A percentile compares a stretch with the other conserved stretches of the same genome.
phyloP scores from a whole-genome alignment of 1,140 invertebrate genomes.

The Pararge aegeria region DNA sequence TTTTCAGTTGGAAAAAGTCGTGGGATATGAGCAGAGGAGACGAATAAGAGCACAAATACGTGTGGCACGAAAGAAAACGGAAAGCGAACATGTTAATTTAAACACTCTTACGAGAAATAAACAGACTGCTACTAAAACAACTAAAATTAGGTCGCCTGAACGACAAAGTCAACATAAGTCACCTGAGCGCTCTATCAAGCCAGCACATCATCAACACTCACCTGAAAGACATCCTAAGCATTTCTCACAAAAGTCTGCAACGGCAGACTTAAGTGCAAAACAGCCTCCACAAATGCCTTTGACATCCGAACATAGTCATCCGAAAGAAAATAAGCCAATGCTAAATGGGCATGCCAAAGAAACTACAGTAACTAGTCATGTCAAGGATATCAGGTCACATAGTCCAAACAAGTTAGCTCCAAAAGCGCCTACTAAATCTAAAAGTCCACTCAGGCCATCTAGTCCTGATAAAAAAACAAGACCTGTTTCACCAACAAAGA shows the following conservation, averaged over 20 bases:
- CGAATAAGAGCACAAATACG: slow-evolving; percentile 88
- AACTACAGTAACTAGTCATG: slow-evolving; percentile 21
- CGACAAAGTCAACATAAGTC: slow-evolving; percentile 32
- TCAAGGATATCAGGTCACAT: slow-evolving; percentile 37
- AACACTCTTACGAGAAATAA: slow-evolving; percentile 41
- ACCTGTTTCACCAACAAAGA: slow-evolving; percentile 55
- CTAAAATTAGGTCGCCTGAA: slow-evolving; percentile 51
- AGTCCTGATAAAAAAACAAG: slow-evolving; percentile 63
- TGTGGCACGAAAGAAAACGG: slow-evolving; percentile 82
- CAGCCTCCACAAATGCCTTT: slow-evolving; percentile 33
- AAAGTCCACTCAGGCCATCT: slow-evolving; percentile 46
- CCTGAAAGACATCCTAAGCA: slow-evolving; percentile 29
- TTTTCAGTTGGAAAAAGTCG: slow-evolving; percentile 86
- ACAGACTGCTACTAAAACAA: slow-evolving; percentile 34
- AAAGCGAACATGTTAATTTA: slow-evolving; percentile 42
- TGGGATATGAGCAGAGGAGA: slow-evolving; percentile 86
- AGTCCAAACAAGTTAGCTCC: slow-evolving; percentile 52
- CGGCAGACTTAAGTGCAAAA: slow-evolving; percentile 46
- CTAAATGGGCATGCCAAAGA: slow-evolving; percentile 52
- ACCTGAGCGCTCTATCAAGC: slow-evolving; percentile 31
- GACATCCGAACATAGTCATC: slow-evolving; percentile 31
- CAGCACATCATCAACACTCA: slow-evolving; percentile 18
- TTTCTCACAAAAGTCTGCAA: slow-evolving; percentile 31
- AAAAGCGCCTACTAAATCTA: slow-evolving; percentile 37
- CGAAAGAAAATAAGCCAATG: slow-evolving; percentile 33